Base-by-base conservation (phyloP, 2,113 vertebrate genomes). In the Echinops telfairi region DNA sequence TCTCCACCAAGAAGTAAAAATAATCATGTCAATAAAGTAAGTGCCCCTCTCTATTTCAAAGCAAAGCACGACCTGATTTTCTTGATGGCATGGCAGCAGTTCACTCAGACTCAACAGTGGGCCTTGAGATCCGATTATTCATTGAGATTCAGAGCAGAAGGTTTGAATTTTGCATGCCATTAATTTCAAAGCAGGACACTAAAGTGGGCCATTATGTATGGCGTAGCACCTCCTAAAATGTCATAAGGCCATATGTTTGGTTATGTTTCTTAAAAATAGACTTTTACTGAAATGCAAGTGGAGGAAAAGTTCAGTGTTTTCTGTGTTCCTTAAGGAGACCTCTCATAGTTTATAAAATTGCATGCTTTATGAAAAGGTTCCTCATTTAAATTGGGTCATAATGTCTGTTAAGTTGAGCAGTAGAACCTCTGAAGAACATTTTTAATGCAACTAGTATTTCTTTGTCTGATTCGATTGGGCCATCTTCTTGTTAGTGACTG, bases 171-270 rank as follows among this genome's bases (percentile, higher is more conserved):
- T 85, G 89, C 53, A 27, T 10, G n/a, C 36, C 88, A 83, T 87
- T 25, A 86, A 68, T 53, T 73, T 87, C 10, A 58, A 73, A 92
- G 60, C 25, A 88, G 83, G n/a, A 76, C 86, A 53, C 64, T 57
- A 90, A 47, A 29, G 43, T 22, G 31, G 22, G 79, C 2, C 36
- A 60, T 60, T 90, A 38, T 92, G 75, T 23, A 4, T 8, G 79
- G 33, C 57, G 29, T 68, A 70, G 23, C 9, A 38, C 86, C 20
- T 86, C 78, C 64, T 83, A 23, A 87, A 83, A 75, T 27, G n/a
- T 9, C 43, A 7, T 31, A 23, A 10, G 33, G 47, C 47, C 47
- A 53, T 11, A 53, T 33, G 3, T 83, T 79, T 83, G 23, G 12
- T 73, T 83, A 68, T 58, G 73, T 57, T 71, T 31, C 81, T n/a